A percentile compares a stretch with the other conserved stretches of the same genome.
Evolutionary conservation across 2,797 vertebrate genomes (phyloP).

Genomic region (Acipenser ruthenus): DNA sequence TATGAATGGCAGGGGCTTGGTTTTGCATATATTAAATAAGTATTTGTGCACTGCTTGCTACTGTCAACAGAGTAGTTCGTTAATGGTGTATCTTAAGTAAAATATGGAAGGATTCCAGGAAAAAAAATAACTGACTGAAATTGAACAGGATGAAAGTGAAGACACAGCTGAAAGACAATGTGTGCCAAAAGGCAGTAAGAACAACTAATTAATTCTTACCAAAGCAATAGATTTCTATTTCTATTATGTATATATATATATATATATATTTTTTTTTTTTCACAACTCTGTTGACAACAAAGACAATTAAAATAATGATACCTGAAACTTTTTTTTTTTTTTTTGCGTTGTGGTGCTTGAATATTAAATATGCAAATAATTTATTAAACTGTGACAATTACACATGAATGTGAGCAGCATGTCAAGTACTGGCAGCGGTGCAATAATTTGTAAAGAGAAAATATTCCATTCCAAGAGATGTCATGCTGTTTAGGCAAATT

Average conservation of each 20-base stretch:
- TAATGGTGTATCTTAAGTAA: slow-evolving; percentile 37
- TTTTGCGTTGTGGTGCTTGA: slow-evolving; percentile 51
- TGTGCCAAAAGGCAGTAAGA: not conserved
- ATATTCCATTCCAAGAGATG: slow-evolving; percentile 92
- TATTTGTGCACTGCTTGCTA: slow-evolving; percentile 27
- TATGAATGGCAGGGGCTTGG: slow-evolving; percentile 27
- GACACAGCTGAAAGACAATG: not conserved
- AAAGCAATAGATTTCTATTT: not conserved
- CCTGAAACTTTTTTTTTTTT: not conserved
- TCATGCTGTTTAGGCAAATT: slow-evolving; percentile 86
- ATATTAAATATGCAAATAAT: slow-evolving; percentile 79
- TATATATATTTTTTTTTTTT: not conserved
- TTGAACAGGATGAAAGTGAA: not conserved
- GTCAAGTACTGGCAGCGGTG: slow-evolving; percentile 71
- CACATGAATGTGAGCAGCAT: slow-evolving; percentile 70
- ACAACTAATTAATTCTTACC: not conserved
- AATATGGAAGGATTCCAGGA: slow-evolving; percentile 8
- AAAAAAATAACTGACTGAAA: not conserved
- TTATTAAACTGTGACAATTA: slow-evolving; percentile 76
- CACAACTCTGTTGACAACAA: not conserved
- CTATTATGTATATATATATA: not conserved
- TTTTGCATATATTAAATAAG: slow-evolving; percentile 31
- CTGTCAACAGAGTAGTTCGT: slow-evolving; percentile 40
- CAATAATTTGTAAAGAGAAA: slow-evolving; percentile 71
- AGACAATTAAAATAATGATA: not conserved